Evolutionary conservation across 2,888 invertebrate genomes (phyloP), one percentile per base, ranked within the genome.

Genomic region (Spodoptera picta): DNA sequence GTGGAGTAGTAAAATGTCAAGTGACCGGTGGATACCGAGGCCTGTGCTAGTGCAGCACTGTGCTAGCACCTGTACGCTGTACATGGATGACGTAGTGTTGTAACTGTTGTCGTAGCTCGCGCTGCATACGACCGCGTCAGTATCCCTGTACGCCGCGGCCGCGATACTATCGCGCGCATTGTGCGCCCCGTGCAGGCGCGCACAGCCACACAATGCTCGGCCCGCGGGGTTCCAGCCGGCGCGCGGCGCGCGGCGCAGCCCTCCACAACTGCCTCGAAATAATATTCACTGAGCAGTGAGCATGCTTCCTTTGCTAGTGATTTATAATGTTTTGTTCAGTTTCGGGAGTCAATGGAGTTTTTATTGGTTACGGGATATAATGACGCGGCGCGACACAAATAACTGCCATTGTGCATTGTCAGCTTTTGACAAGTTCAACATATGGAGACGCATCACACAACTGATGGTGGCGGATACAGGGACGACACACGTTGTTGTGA

Each of bases 271-370:
- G 69, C 71, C 71, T 65, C 58, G 60, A 76, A 80, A 79, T 77
- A 80, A 63, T 69, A 74, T 79, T 75, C 80, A 77, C 60, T 47
- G 75, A 71, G 69, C 80, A 77, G 56, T 47, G 75, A 71, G 69
- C 79, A 70, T 73, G 69, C 71, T 81, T 81, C 81, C 80, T 81
- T 67, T 54, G 24, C 63, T 68, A 56, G 81, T 89, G 89, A 90
- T 90, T 90, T 90, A 90, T 89, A 81, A 82, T 79, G 84, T 84
- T 88, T 88, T 89, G 89, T 87, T 72, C 77, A 87, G 87, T 90
- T 91, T 89, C 91, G 91, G 90, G 87, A 90, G 89, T 84, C 88
- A 82, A 85, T 85, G 80, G 82, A 80, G 87, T 86, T 89, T 90
- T 87, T 90, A 89, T 88, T 87, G 86, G 87, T 81, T 81, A 74